phyloP scores from a whole-genome alignment of 1,140 invertebrate species.

The Temnothorax curvispinosus region DNA sequence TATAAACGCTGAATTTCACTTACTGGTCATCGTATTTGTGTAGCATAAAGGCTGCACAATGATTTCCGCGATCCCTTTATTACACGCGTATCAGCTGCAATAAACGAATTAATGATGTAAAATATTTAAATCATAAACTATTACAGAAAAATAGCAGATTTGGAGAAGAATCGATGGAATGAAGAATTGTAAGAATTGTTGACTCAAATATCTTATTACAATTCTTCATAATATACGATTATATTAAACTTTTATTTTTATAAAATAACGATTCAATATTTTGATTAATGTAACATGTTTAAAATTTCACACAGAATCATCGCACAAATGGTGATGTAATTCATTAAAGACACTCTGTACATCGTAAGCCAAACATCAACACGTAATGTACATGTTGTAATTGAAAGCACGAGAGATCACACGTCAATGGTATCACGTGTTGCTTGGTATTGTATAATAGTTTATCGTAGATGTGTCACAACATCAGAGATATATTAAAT shows the following conservation, averaged over 20 bases:
- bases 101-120: neutral
- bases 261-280: conserved; percentile 23
- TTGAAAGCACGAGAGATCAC: conserved; percentile 38
- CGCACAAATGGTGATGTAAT: neutral
- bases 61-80: conserved; percentile 36
- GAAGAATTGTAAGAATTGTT: neutral
- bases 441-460: conserved; percentile 28
- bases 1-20: neutral
- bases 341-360: neutral
- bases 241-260: neutral
- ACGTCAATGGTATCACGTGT: conserved; percentile 13
- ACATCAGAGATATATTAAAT: conserved; percentile 2
- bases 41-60: conserved; percentile 18
- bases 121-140: neutral
- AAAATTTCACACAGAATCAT: neutral
- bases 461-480: conserved; percentile 24
- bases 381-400: neutral
- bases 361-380: neutral
- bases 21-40: conserved; percentile 1
- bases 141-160: neutral
- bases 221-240: neutral
- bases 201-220: neutral
- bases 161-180: neutral
- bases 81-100: conserved; percentile 22
- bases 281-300: neutral